Evolutionary conservation across 2,888 invertebrate species (phyloP).

Genomic region (Nemurella pictetii): DNA sequence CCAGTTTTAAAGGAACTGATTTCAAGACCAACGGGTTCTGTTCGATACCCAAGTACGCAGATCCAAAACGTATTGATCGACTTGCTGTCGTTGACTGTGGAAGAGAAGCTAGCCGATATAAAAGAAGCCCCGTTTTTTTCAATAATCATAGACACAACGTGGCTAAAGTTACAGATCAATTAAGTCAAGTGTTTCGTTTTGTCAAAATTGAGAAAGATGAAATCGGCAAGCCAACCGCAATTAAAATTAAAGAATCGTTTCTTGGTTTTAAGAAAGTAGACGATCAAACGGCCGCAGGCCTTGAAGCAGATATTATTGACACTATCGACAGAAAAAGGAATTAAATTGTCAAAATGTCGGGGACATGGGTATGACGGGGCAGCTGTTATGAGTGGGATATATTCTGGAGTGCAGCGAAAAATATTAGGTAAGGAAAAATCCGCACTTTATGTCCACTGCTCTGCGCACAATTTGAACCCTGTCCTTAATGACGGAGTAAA

Average conservation of each 20-base stretch:
- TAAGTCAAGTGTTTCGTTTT: background rate
- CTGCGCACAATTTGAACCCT: constrained; percentile 36
- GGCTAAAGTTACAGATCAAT: constrained; percentile 27
- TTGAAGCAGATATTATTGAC: background rate
- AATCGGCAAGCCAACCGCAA: background rate
- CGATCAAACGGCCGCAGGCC: constrained; percentile 7
- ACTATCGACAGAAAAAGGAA: background rate
- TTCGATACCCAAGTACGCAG: too few species aligned
- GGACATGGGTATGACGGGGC: constrained; percentile 47
- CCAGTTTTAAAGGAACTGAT: too few species aligned
- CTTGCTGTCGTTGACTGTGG: too few species aligned
- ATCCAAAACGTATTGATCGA: too few species aligned
- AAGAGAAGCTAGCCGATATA: too few species aligned
- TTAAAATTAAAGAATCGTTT: constrained; percentile 1
- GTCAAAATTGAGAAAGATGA: background rate
- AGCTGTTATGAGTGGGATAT: constrained; percentile 46
- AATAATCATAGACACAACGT: constrained; percentile 33
- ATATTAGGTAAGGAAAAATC: constrained; percentile 45
- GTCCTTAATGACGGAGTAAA: constrained; percentile 33
- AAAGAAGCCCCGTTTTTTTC: constrained; percentile 3
- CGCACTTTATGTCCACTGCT: constrained; percentile 35
- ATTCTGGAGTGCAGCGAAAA: constrained; percentile 45
- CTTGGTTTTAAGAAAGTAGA: constrained; percentile 7
- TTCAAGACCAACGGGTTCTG: too few species aligned
- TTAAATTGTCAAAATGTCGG: constrained; percentile 9